phyloP scores from a whole-genome alignment of 2,113 vertebrate genomes.

The Dicaeum eximium region DNA sequence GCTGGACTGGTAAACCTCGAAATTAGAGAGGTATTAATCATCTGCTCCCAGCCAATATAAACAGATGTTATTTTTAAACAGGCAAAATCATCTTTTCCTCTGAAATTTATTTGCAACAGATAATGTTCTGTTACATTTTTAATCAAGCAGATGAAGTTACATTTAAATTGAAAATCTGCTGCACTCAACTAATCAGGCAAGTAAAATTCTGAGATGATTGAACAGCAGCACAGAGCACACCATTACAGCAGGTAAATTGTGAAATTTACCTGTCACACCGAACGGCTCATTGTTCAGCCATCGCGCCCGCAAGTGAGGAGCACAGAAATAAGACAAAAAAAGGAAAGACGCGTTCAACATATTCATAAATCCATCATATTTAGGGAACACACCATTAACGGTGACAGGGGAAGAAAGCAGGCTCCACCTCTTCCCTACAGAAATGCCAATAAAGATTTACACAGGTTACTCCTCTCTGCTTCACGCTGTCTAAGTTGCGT shows the following conservation, averaged over 20 bases:
- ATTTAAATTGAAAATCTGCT: slow-evolving; percentile 85
- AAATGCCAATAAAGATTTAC: slow-evolving; percentile 45
- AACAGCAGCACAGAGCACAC: slow-evolving; percentile 60
- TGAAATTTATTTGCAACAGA: slow-evolving; percentile 82
- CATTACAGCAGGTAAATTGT: slow-evolving; percentile 71
- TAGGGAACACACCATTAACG: slow-evolving; percentile 64
- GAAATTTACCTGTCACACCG: slow-evolving; percentile 76
- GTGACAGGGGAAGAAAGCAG: slow-evolving; percentile 11
- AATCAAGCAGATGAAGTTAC: slow-evolving; percentile 83
- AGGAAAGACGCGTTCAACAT: slow-evolving; percentile 60
- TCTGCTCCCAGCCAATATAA: slow-evolving; percentile 78
- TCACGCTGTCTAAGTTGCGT: neutral
- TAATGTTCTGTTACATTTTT: slow-evolving; percentile 85
- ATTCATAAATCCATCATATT: slow-evolving; percentile 67
- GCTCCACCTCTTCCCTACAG: slow-evolving; percentile 21
- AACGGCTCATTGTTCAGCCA: slow-evolving; percentile 68
- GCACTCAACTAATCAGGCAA: slow-evolving; percentile 78
- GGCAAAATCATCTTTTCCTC: slow-evolving; percentile 78
- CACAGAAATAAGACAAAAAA: slow-evolving; percentile 72
- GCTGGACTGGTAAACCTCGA: slow-evolving; percentile 85
- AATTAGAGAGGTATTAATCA: slow-evolving; percentile 82
- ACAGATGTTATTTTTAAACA: slow-evolving; percentile 81
- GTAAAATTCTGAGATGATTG: slow-evolving; percentile 70
- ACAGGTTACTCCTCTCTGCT: slow-evolving; percentile 15
- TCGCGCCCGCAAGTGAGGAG: slow-evolving; percentile 52